Conservation (phyloP, 2,797 vertebrate species). For the Gymnoscopelus microlampas region DNA sequence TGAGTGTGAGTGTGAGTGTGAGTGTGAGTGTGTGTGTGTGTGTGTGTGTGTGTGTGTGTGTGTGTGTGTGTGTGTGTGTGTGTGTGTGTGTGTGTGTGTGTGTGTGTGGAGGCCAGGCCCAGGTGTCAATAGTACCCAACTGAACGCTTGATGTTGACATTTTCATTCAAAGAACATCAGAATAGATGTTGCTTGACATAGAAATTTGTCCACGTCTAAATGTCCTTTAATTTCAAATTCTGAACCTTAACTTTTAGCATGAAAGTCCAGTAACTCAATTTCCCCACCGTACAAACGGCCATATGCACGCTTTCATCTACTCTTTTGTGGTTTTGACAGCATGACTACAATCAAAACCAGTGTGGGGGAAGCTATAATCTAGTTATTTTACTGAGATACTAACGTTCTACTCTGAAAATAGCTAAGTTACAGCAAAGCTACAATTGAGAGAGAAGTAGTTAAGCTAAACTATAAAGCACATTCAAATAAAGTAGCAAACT, state of each 20-base stretch:
- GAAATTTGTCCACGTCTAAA: neutral
- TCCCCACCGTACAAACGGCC: constrained; percentile 4
- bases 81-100: neutral
- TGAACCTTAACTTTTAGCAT: neutral
- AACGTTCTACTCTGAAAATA: too few species aligned
- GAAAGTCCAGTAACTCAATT: constrained; percentile 1
- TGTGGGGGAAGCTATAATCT: too few species aligned
- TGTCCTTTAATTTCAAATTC: neutral
- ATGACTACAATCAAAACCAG: constrained; percentile 43
- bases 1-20: too few species aligned
- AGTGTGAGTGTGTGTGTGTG: neutral
- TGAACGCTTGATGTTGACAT: constrained; percentile 25
- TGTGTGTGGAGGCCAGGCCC: constrained; percentile 8
- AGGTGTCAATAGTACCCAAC: constrained; percentile 29
- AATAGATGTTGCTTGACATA: constrained; percentile 4
- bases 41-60: neutral
- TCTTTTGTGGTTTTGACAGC: constrained; percentile 10
- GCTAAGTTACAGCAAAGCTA: too few species aligned
- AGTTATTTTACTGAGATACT: too few species aligned
- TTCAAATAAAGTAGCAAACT: too few species aligned
- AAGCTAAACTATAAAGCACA: too few species aligned
- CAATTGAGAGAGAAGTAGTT: too few species aligned
- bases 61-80: constrained; percentile 22
- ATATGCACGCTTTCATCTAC: neutral
- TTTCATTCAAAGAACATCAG: constrained; percentile 1